phyloP scores from a whole-genome alignment of 1,140 invertebrate genomes.

The Zaprionus kolodkinae region DNA sequence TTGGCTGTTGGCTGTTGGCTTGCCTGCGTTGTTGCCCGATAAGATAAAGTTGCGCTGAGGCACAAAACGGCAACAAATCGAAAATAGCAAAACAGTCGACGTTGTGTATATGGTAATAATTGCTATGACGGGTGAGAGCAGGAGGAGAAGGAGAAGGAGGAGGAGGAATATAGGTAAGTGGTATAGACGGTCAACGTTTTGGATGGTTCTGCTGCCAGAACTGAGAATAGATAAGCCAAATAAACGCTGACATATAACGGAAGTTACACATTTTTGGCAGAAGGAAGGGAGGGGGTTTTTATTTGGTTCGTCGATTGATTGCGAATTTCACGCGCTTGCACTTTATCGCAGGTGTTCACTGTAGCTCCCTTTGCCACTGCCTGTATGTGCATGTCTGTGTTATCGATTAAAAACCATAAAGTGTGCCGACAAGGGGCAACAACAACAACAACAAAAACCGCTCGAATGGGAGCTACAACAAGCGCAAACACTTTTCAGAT shows the following conservation, averaged over 20 bases:
- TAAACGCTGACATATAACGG: slow-evolving; percentile 62
- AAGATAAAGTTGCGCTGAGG: slow-evolving; percentile 66
- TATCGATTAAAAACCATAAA: slow-evolving; percentile 76
- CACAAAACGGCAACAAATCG: slow-evolving; percentile 65
- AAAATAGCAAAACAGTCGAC: slow-evolving; percentile 69
- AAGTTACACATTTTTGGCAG: slow-evolving; percentile 38
- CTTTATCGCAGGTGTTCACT: slow-evolving; percentile 59
- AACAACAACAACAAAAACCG: slow-evolving; percentile 9
- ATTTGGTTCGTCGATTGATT: slow-evolving; percentile 12
- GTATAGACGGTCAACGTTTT: not conserved
- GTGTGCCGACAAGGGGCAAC: slow-evolving; percentile 45
- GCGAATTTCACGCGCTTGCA: slow-evolving; percentile 32
- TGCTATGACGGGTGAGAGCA: slow-evolving; percentile 3
- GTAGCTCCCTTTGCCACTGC: slow-evolving; percentile 30
- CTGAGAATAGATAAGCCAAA: slow-evolving; percentile 31
- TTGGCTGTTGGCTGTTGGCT: slow-evolving; percentile 25
- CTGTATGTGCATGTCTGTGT: slow-evolving; percentile 53
- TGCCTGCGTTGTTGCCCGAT: slow-evolving; percentile 62
- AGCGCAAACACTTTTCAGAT: slow-evolving; percentile 47
- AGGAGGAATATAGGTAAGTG: not conserved
- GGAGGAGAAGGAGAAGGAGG: not conserved
- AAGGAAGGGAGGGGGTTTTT: slow-evolving; percentile 11
- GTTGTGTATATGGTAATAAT: slow-evolving; percentile 68
- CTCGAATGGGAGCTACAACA: slow-evolving; percentile 17
- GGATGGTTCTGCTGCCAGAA: not conserved